Percentiles rank a stretch among this genome's conserved stretches.
These are phyloP conservation scores for Thymelicus acteon DNA, from an alignment of 2,888 invertebrate species.

Conservation along the genomic window DNA sequence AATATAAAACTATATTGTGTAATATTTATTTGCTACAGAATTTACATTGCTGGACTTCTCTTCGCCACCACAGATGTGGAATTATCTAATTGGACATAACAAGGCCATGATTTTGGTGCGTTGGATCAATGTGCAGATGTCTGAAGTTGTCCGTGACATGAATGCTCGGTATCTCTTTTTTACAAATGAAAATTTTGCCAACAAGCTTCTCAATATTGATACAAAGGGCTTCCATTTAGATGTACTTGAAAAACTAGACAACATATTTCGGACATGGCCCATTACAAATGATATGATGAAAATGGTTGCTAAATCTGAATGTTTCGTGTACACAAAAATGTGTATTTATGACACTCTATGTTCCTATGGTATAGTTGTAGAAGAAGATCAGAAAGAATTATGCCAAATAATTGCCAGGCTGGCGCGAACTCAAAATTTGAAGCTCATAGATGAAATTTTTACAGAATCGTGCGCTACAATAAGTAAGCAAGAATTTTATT, in stretches of 20 bases:
- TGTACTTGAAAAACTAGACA: constrained; percentile 74
- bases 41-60: constrained; percentile 79
- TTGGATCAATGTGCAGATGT: constrained; percentile 86
- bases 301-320: constrained; percentile 72
- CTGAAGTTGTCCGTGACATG: constrained; percentile 78
- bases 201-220: constrained; percentile 73
- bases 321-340: constrained; percentile 80
- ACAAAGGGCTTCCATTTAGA: constrained; percentile 68
- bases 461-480: constrained; percentile 76
- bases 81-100: constrained; percentile 84
- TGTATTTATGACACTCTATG: constrained; percentile 85
- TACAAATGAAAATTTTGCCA: constrained; percentile 72
- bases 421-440: constrained; percentile 82
- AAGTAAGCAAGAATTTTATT: constrained; percentile 78
- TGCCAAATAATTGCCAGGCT: constrained; percentile 85
- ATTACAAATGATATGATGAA: constrained; percentile 86
- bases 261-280: constrained; percentile 81
- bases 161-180: constrained; percentile 77
- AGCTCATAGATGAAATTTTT: constrained; percentile 83
- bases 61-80: constrained; percentile 84
- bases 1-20: background rate
- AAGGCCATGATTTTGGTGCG: constrained; percentile 84
- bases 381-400: constrained; percentile 83
- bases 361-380: constrained; percentile 87
- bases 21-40: constrained; percentile 70